Percentiles rank a stretch among this genome's conserved stretches.
These are phyloP conservation scores for Saguinus midas DNA, from an alignment of 2,113 vertebrate species.

Conservation along the genomic window DNA sequence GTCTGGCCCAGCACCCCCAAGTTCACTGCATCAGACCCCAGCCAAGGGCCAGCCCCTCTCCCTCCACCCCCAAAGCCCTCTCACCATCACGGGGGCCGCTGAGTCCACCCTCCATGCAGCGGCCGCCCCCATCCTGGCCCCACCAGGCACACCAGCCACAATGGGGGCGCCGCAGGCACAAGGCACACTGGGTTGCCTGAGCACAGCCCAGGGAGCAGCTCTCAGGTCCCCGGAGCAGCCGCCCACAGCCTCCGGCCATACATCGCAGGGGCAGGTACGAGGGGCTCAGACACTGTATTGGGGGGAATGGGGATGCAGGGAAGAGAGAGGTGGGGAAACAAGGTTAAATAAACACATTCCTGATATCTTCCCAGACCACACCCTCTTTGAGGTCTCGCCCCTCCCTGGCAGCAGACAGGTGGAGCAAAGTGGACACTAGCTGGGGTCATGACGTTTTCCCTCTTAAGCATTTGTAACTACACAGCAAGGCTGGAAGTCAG, in stretches of 20 bases:
- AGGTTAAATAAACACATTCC: not conserved
- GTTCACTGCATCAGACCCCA: not conserved
- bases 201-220: conserved; percentile 91
- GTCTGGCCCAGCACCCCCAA: rapidly evolving
- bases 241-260: conserved; percentile 92
- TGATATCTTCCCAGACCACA: not conserved
- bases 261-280: conserved; percentile 91
- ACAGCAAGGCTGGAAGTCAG: not conserved
- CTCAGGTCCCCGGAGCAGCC: conserved; percentile 89
- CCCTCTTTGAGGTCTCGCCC: not conserved
- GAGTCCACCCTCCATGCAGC: conserved; percentile 91
- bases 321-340: not conserved
- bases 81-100: conserved; percentile 81
- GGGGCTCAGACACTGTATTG: conserved; percentile 91
- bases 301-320: rapidly evolving
- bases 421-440: not conserved
- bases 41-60: not conserved
- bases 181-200: conserved; percentile 90
- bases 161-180: conserved; percentile 91
- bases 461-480: not conserved
- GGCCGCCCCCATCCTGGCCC: conserved; percentile 89
- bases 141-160: conserved; percentile 92
- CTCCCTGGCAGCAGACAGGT: not conserved
- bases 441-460: not conserved
- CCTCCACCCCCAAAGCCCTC: not conserved